These are phyloP conservation scores for Apodemus agrarius DNA, from an alignment of 2,797 vertebrate species.

Conservation along the genomic window DNA sequence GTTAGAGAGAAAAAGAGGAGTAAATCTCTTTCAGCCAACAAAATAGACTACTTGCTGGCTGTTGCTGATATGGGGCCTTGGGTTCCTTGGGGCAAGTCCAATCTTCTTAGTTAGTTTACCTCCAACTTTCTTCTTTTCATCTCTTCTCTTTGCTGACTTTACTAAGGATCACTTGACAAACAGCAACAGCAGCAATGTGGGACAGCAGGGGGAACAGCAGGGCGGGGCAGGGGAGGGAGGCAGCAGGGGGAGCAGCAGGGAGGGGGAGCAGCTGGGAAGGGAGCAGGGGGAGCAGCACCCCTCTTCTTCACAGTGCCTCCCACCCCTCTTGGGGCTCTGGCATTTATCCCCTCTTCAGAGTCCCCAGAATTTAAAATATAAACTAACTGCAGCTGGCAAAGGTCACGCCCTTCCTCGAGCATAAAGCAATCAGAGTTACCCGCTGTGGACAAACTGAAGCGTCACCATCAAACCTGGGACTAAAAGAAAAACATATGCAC, in stretches of 20 bases:
- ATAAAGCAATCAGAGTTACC: not conserved
- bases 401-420: not conserved
- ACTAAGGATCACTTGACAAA: not conserved
- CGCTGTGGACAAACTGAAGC: not conserved
- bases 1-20: not conserved
- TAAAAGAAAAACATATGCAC: not conserved
- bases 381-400: not conserved
- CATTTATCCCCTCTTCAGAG: not conserved
- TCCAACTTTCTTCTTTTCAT: not conserved
- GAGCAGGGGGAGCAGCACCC: not conserved
- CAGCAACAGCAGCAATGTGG: too few relatives aligned
- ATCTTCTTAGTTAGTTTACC: not conserved
- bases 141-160: not conserved
- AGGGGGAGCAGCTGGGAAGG: too few relatives aligned
- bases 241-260: too few relatives aligned
- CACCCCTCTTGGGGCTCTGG: not conserved
- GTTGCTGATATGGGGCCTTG: not conserved
- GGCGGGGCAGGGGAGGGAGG: too few relatives aligned
- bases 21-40: not conserved
- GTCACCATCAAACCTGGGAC: not conserved
- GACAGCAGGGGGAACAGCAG: too few relatives aligned
- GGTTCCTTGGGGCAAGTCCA: not conserved
- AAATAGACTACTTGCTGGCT: not conserved
- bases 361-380: not conserved
- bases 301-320: not conserved